Evolutionary conservation across 2,888 invertebrate species (phyloP), one percentile per base, ranked within the genome.

Genomic region (Spodoptera exigua): DNA sequence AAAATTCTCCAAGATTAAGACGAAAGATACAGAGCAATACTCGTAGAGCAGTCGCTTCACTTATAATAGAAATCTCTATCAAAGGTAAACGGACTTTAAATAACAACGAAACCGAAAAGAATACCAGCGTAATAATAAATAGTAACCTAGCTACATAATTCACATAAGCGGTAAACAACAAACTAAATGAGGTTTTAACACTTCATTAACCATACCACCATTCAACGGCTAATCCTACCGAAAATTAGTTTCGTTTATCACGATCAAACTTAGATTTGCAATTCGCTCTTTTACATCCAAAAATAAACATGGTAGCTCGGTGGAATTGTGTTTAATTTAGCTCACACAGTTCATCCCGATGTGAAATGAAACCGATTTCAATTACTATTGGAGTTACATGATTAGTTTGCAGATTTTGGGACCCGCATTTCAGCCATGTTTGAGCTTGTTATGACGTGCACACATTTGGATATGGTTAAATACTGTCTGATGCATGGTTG

Each of bases 361-460:
- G 53, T 62, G 76, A 70, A 77, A 63, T 61, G 66, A 69, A 76
- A 78, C 51, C 51, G 61, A 72, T 76, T 75, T 75, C 61, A 75
- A 68, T 75, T 60, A 62, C 64, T 60, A 71, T 78, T 65, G 52
- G 56, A 62, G 49, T 62, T 59, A 54, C 52, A 58, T 69, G 69
- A 69, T 76, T 78, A 78, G 78, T 75, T 78, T 63, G 52, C 72
- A 56, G 59, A 53, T 64, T 27, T 77, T 63, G 36, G 21, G 12
- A 56, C 49, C 51, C 47, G 60, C 51, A 78, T 71, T 67, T 67
- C 54, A 45, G 48, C 49, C 62, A 51, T 59, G 74, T 73, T 73
- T 73, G 69, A 61, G 74, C 74, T 55, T 68, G 73, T 69, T 69
- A 73, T 69, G 74, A 61, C 43, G 74, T 41, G 55, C 40, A 73